Conservation (phyloP, 92 coral and sea anemone species). For the Phenganax stokvisi region DNA sequence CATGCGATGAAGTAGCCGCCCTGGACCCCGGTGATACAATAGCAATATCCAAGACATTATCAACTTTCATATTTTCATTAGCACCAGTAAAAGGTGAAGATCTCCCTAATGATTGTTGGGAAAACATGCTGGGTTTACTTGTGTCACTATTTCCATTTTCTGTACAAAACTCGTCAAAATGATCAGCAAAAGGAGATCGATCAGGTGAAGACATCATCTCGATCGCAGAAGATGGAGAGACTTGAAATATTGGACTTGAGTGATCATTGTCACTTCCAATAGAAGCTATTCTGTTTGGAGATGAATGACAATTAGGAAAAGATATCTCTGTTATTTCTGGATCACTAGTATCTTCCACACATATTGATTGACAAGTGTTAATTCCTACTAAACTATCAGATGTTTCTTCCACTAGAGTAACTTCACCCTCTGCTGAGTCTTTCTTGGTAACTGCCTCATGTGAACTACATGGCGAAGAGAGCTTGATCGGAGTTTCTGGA, state of each 20-base stretch:
- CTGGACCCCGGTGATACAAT: neutral
- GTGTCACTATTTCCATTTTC: neutral
- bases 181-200: neutral
- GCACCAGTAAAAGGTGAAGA: neutral
- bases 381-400: neutral
- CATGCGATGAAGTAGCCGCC: neutral
- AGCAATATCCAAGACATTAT: neutral
- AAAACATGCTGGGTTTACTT: neutral
- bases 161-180: constrained; percentile 1
- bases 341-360: neutral
- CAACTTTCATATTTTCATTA: constrained; percentile 10
- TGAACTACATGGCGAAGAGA: neutral
- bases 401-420: neutral
- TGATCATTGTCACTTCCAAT: neutral
- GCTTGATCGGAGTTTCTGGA: constrained; percentile 19
- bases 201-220: constrained; percentile 33
- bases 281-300: neutral
- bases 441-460: neutral
- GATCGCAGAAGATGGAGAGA: constrained; percentile 8
- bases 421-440: neutral
- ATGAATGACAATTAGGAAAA: neutral
- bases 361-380: neutral
- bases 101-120: neutral
- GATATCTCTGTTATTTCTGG: neutral
- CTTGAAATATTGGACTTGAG: neutral